Base-by-base conservation (phyloP, 2,113 vertebrate species). In the Hyaena hyaena region DNA sequence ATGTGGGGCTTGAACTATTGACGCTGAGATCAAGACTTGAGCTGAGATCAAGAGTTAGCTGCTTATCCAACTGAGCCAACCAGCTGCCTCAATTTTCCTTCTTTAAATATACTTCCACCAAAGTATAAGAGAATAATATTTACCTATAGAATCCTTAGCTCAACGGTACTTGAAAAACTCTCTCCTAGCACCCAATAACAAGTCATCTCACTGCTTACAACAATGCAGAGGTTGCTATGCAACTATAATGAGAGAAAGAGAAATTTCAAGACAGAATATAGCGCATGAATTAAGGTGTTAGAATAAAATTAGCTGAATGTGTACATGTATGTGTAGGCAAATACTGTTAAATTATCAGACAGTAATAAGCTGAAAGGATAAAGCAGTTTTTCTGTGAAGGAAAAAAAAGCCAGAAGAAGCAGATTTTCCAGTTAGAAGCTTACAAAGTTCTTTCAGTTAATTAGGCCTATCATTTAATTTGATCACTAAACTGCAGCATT, bases 401-500 rank as follows among this genome's bases (percentile, higher is more conserved):
- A 69, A 66, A 55, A 63, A 84, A 93, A 23, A 93, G 65, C 39
- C 93, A 93, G 55, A 97, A 81, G 33, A 81, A 93, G 88, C 76
- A 95, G 81, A 93, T 95, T 97, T 97, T 96, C 58, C 74, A 86
- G 76, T 93, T 84, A 96, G 94, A 92, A 95, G 76, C 92, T 85
- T 95, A 53, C n/a, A 86, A 88, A 92, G 65, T 96, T 88, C 81
- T 95, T 83, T 55, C 31, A 90, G 69, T 92, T 97, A 97, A 98
- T 98, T 96, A 96, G 94, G 71, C 74, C 94, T 91, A 80, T 93
- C 77, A 0, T 89, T 97, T 98, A 94, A 97, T 96, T 93, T 96
- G 85, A 96, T 96, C 94, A 80, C 33, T 97, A 79, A 74, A 86
- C 77, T 69, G 50, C 77, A 89, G 77, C 88, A 79, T 33, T 91